Evolutionary conservation across 2,888 invertebrate genomes (phyloP).

Genomic region (Crioceris asparagi): DNA sequence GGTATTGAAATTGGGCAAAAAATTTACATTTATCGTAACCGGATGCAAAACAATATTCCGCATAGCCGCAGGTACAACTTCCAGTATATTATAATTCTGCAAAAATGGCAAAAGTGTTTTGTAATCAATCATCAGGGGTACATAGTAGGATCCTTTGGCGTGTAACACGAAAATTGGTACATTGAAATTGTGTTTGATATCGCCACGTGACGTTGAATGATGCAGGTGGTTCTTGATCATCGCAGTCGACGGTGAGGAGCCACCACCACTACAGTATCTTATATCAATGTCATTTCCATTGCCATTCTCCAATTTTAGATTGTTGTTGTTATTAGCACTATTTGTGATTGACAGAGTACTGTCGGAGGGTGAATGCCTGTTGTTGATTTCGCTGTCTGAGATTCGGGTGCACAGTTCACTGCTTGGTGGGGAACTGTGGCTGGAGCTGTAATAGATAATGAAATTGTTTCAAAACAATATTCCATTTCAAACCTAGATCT

Average conservation of each 20-base stretch:
- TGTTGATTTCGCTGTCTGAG: conserved; percentile 29
- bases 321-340: conserved; percentile 13
- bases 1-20: conserved; percentile 33
- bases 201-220: conserved; percentile 14
- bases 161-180: conserved; percentile 87
- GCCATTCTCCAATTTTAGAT: conserved; percentile 19
- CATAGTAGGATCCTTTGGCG: conserved; percentile 78
- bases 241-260: too few species aligned
- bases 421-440: conserved; percentile 34
- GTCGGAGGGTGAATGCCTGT: conserved; percentile 28
- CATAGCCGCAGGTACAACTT: conserved; percentile 43
- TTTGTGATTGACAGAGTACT: conserved; percentile 25
- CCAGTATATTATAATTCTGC: conserved; percentile 49
- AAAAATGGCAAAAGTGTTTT: conserved; percentile 60
- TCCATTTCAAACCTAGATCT: too few species aligned
- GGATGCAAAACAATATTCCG: conserved; percentile 64
- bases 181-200: conserved; percentile 37
- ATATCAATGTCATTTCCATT: conserved; percentile 18
- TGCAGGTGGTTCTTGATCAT: conserved; percentile 10
- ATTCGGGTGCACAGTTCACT: conserved; percentile 33
- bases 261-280: too few species aligned
- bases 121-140: conserved; percentile 74
- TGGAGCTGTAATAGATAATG: conserved; percentile 25
- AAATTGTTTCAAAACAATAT: too few species aligned
- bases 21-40: conserved; percentile 84